Evolutionary conservation across 2,888 invertebrate genomes (phyloP), one percentile per base, ranked within the genome.

Genomic region (Mycalesis mineus): DNA sequence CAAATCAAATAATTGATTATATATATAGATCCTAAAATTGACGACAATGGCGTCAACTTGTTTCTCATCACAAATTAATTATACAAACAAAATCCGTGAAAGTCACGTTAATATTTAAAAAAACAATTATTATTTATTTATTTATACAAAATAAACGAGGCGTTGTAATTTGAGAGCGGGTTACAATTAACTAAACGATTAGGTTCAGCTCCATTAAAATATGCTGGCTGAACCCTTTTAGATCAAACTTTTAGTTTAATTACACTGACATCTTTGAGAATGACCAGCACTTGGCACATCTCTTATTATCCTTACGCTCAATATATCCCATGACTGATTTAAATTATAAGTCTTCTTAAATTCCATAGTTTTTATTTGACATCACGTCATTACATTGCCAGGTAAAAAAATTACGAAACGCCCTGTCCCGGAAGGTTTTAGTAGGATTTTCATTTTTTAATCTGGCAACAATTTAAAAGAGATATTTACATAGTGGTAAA

Each of bases 71-170:
- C 11, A 15, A 47, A 47, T 31, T 31, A 33, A 47, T 15, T 47
- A 47, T 47, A 14, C 9, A 70, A n/a, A 71, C 70, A 71, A 71
- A 70, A 65, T 63, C 61, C 67, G 70, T 64, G 69, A 70, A 67
- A 68, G 60, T 67, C 66, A 65, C 61, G 56, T 56, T 55, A 57
- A 60, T 52, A 54, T 45, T 52, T 52, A 56, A 58, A 56, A 53
- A 47, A 28, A 39, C 60, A 57, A 50, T 53, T 49, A 55, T 56
- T 72, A 68, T 71, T 70, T 68, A 72, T 70, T 63, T 72, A 68
- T 71, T 70, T 68, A 72, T 70, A 77, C 70, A 74, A 69, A 66
- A 59, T 61, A 65, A 68, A 67, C 62, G 61, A 68, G 66, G 67
- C 67, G 63, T 65, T 60, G 62, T 59, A 59, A 59, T 58, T 57